phyloP scores from a whole-genome alignment of 2,888 invertebrate species.

The Pachycephus smyrnensis region DNA sequence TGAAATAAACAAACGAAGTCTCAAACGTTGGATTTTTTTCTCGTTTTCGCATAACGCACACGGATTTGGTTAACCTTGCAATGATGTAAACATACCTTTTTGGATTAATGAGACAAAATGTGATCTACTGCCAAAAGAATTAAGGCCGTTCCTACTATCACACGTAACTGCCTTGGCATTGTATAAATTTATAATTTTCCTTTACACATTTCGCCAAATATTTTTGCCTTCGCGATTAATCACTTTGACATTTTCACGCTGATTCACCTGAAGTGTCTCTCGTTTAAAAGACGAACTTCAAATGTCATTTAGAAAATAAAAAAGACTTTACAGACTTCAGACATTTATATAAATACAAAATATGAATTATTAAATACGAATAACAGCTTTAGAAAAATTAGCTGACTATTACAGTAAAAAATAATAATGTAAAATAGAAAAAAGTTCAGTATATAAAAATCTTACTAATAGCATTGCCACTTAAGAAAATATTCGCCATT shows the following conservation, averaged over 20 bases:
- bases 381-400: background rate
- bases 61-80: background rate
- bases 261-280: background rate
- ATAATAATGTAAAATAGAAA: background rate
- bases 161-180: background rate
- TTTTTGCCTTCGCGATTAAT: background rate
- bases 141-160: background rate
- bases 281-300: background rate
- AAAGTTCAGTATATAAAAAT: background rate
- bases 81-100: background rate
- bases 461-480: background rate
- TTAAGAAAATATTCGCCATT: too few relatives aligned
- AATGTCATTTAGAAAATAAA: background rate
- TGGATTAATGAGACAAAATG: background rate
- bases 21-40: background rate
- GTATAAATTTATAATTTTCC: conserved; percentile 7
- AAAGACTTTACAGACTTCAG: background rate
- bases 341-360: background rate
- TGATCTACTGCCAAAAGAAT: conserved; percentile 12
- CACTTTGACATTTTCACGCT: background rate
- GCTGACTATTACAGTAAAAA: background rate
- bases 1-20: background rate
- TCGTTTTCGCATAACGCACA: background rate
- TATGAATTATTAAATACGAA: background rate
- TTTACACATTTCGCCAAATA: background rate